Conservation (phyloP, 2,113 vertebrate species). For the Cercocebus atys region DNA sequence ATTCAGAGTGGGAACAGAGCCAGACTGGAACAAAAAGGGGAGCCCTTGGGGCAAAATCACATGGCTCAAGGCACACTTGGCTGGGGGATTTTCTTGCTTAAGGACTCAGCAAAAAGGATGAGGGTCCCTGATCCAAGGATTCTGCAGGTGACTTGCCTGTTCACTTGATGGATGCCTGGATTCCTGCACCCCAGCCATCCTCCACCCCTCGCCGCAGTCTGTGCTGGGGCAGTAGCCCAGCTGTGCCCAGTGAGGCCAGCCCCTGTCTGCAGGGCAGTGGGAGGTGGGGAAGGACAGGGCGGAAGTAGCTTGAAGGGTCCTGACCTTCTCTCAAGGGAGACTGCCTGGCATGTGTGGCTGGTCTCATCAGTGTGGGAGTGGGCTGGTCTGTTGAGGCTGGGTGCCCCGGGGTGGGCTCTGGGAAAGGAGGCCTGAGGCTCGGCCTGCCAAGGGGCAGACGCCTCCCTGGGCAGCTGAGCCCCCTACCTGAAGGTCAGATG, state of each 20-base stretch:
- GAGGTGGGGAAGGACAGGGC: neutral
- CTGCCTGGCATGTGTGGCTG: neutral
- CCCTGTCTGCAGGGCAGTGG: neutral
- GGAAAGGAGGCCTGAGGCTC: constrained; percentile 23
- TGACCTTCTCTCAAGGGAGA: neutral
- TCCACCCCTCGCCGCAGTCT: accelerated
- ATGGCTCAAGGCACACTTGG: neutral
- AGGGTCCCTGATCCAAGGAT: neutral
- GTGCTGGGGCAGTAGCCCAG: neutral
- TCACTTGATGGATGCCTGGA: neutral
- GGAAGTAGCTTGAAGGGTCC: neutral
- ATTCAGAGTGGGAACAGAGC: accelerated
- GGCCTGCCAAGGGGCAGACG: accelerated
- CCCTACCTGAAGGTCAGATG: constrained; percentile 93
- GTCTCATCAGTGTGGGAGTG: neutral
- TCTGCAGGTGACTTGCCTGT: neutral
- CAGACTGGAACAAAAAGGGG: neutral
- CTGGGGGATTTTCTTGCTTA: neutral
- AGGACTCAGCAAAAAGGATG: neutral
- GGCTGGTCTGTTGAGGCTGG: accelerated
- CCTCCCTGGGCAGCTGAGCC: neutral
- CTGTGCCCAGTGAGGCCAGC: neutral
- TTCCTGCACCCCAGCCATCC: neutral
- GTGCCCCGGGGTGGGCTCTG: neutral
- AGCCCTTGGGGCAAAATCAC: neutral